Evolutionary conservation across 2,113 vertebrate species (phyloP), one percentile per base, ranked within the genome.

Genomic region (Chionodraco myersi): DNA sequence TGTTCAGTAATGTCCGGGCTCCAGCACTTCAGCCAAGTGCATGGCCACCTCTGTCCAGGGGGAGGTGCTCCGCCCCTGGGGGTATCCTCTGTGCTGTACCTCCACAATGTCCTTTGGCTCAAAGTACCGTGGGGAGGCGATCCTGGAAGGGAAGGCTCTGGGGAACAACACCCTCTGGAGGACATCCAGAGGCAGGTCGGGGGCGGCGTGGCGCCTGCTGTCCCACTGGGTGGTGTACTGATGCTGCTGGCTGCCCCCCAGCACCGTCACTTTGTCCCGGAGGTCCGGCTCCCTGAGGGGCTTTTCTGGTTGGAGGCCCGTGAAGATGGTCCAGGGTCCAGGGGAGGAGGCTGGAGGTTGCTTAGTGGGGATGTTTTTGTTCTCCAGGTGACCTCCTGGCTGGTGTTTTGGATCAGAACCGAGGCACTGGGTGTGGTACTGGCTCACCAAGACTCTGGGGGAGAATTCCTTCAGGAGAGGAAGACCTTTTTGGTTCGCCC

Each of bases 41-140:
- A 93, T 92, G 47, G 89, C 89, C 83, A 93, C 87, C 77, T 95
- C 93, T 1, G 93, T 93, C 91, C 92, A 93, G 16, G 89, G 88
- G 34, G 87, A 90, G 65, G 67, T n/a, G 57, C 62, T 72, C 26
- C 11, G 23, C n/a, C 71, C 68, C 62, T 54, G 52, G 48, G 67
- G 56, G 30, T 68, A 4, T 52, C 87, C 56, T 49, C 54, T 44
- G 45, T 59, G 88, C 34, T 85, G 87, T 36, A 93, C 76, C 66
- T 89, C 80, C 53, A 53, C 4, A 0, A 94, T 88, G 59, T 63
- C 68, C 64, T 14, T 75, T 10, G 88, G 51, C 56, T 88, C 64
- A 52, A 92, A 92, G 71, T 75, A 15, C 4, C 15, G 21, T 10
- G 84, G 64, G 15, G 78, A 78, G 30, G 51, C 10, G 10, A 94